Evolutionary conservation across 2,797 vertebrate species (phyloP), one percentile per base, ranked within the genome.

Genomic region (Discoglossus pictus): DNA sequence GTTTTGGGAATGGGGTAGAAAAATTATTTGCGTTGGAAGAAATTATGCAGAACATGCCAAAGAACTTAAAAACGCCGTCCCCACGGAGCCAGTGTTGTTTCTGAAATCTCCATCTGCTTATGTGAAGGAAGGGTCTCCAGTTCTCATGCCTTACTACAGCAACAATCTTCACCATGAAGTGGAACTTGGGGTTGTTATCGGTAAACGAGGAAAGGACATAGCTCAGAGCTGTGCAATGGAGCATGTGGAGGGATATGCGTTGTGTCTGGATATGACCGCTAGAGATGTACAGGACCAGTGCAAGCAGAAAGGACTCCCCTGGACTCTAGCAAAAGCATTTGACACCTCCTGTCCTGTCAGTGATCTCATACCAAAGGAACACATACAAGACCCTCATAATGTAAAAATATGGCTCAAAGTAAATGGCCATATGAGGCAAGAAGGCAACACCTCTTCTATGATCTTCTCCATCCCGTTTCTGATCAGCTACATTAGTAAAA

Each of bases 221-320:
- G 52, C 91, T 0, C 86, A 87, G 78, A 51, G 83, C 4, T 52
- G 61, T 0, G 96, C 97, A 1, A 96, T 99, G 95, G 89, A 90
- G 15, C 89, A 93, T 0, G 93, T 99, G 11, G 96, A 89, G 0
- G 97, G 97, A 2, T 98, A 99, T 3, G 95, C 93, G 0, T 76
- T 99, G 68, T 99, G 97, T 74, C 73, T 99, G 80, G 97, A 99
- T 83, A 96, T 99, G 97, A 99, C 96, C 0, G 97, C 97, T 24
- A 80, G 97, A 36, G 97, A 99, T 77, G 66, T 89, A 1, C 97
- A 99, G 81, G 85, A 92, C 0, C 85, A 90, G 34, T 98, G 95
- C 76, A 98, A 98, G 56, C 84, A 88, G 79, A 93, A 93, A 25
- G 97, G 97, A 34, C 86, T 97, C 1, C 97, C 97, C 21, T 99